A percentile compares a stretch with the other conserved stretches of the same genome.
phyloP scores from a whole-genome alignment of 1,140 invertebrate species.

The Campodea augens region DNA sequence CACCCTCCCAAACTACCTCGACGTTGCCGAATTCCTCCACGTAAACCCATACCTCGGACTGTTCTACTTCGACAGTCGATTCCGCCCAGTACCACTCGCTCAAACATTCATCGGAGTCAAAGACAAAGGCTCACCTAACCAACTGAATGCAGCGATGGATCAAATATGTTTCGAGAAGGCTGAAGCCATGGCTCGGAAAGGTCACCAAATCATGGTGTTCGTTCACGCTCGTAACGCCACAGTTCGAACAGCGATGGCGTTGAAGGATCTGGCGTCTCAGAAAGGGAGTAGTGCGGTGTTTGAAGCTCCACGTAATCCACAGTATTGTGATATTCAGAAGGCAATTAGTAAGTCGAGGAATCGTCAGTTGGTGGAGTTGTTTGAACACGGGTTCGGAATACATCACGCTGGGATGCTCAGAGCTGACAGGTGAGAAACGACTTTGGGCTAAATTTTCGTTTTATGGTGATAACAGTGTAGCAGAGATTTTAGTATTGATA shows the following conservation, averaged over 20 bases:
- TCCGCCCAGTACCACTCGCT: conserved; percentile 84
- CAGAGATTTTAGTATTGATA: too few relatives aligned
- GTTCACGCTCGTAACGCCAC: conserved; percentile 96
- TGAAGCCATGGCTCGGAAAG: conserved; percentile 60
- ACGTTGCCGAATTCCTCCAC: conserved; percentile 82
- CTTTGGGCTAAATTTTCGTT: too few relatives aligned
- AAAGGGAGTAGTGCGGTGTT: conserved; percentile 49
- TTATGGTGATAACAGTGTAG: too few relatives aligned
- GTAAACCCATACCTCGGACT: conserved; percentile 85
- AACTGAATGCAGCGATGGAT: conserved; percentile 69
- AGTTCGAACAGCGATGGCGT: conserved; percentile 55
- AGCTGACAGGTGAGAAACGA: conserved; percentile 47
- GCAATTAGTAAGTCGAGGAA: conserved; percentile 47
- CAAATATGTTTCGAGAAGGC: conserved; percentile 87
- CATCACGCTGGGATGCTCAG: conserved; percentile 93
- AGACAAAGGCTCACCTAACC: conserved; percentile 47
- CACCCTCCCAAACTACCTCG: conserved; percentile 92
- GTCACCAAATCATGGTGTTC: conserved; percentile 97
- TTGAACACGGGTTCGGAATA: conserved; percentile 72
- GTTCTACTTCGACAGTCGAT: conserved; percentile 94
- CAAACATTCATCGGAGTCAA: conserved; percentile 89
- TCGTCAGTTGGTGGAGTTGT: conserved; percentile 58
- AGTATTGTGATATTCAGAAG: conserved; percentile 37
- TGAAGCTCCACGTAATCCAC: conserved; percentile 34
- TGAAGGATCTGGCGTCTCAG: conserved; percentile 55